phyloP scores from a whole-genome alignment of 2,888 invertebrate genomes.

The Tinea trinotella region DNA sequence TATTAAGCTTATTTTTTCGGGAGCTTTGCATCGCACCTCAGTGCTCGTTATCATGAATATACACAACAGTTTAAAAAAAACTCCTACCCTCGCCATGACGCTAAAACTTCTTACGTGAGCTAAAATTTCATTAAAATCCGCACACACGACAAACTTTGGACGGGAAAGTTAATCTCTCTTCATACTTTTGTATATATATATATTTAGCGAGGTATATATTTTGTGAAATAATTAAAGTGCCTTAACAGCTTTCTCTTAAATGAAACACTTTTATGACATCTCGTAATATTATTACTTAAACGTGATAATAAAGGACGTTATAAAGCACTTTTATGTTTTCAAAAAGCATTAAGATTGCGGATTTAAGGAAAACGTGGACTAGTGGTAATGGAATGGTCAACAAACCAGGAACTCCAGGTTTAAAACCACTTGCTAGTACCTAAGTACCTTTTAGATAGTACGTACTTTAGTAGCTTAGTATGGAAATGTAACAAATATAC shows the following conservation, averaged over 20 bases:
- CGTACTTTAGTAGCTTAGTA: too few species aligned
- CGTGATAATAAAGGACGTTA: constrained; percentile 9
- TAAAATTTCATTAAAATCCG: constrained; percentile 12
- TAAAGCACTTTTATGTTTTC: constrained; percentile 13
- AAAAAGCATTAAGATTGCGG: constrained; percentile 11
- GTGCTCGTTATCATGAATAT: background rate
- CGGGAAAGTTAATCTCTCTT: background rate
- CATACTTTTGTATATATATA: background rate
- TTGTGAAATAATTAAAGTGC: constrained; percentile 5
- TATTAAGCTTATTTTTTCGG: too few species aligned
- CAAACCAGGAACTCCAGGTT: too few species aligned
- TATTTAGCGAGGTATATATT: background rate
- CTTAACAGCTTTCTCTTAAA: constrained; percentile 13
- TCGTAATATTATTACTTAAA: constrained; percentile 11
- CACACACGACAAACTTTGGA: background rate
- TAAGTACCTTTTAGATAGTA: too few species aligned
- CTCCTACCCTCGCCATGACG: background rate
- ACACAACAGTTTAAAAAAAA: background rate
- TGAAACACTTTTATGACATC: constrained; percentile 8
- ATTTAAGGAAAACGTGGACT: too few species aligned
- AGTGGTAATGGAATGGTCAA: too few species aligned
- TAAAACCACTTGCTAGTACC: too few species aligned
- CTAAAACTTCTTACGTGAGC: constrained; percentile 10
- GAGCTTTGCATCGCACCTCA: background rate
- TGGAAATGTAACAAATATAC: too few species aligned